Evolutionary conservation across 2,113 vertebrate genomes (phyloP), one percentile per base, ranked within the genome.

Genomic region (Indicator maculatus): DNA sequence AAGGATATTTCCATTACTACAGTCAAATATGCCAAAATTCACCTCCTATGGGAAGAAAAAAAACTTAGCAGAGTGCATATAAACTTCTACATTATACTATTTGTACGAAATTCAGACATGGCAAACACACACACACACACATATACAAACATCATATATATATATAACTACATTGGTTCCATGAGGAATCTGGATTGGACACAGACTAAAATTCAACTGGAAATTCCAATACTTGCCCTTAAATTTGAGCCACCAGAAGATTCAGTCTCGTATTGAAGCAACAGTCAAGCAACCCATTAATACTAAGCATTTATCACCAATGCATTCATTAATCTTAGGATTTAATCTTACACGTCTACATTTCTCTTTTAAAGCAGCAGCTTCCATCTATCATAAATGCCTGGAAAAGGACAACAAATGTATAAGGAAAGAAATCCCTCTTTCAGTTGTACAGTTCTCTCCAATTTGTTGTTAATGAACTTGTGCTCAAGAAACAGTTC

Each of bases 21-120:
- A 97, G 72, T 98, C 97, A 89, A 98, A 88, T 90, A 96, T 75
- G 30, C 97, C 97, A 79, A 98, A 98, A 96, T 97, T 97, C 90
- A 98, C 97, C 73, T 98, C 98, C 98, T 98, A 86, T 1, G 3
- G 67, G 74, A 92, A 76, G 71, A 94, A 93, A 85, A 5, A 76
- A 55, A 90, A 79, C 33, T 90, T 64, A 92, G 27, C 12, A 45
- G 27, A 74, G 41, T 17, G 10, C 10, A 91, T 8, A 13, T 50
- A 2, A 17, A 63, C 10, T 88, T 91, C 24, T 76, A 31, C 60
- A 38, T 50, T 58, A 38, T 28, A 44, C 3, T 28, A 16, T 16
- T 28, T 52, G 8, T 72, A 11, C 72, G 59, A 78, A 84, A 83
- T 65, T 84, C 50, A 69, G 55, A 53, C 11, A 69, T 0, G 28